Conservation (phyloP, 2,113 vertebrate genomes). For the Anoura caudifer region DNA sequence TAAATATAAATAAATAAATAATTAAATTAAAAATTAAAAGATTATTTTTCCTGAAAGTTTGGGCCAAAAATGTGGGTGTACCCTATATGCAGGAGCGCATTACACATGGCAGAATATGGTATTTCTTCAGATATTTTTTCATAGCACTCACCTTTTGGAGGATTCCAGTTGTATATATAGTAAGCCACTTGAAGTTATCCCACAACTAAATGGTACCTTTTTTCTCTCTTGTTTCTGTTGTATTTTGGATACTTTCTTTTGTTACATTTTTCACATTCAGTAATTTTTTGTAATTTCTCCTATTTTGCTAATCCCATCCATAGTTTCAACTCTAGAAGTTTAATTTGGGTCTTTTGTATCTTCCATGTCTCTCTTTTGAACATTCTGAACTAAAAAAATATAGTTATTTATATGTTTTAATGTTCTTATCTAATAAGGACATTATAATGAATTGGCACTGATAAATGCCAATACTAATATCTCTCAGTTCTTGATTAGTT, state of each 20-base stretch:
- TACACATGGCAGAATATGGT: too few relatives aligned
- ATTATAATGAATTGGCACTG: too few relatives aligned
- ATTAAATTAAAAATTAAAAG: too few relatives aligned
- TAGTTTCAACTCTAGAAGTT: background rate
- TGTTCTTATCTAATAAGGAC: background rate
- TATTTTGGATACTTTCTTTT: background rate
- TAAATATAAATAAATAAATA: too few relatives aligned
- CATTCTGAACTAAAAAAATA: background rate
- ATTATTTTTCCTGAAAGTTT: too few relatives aligned
- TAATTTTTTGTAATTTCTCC: background rate
- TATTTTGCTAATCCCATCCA: background rate
- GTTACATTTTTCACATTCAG: background rate
- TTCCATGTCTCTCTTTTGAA: background rate
- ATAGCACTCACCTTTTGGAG: background rate
- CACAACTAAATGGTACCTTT: background rate
- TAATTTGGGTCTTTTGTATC: background rate
- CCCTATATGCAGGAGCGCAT: too few relatives aligned
- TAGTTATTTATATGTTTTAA: background rate
- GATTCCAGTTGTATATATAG: background rate
- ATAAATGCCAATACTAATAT: background rate
- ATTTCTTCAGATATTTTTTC: background rate
- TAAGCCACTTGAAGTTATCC: background rate
- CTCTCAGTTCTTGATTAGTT: background rate
- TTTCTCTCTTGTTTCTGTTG: background rate
- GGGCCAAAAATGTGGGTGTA: too few relatives aligned